Base-by-base conservation (phyloP, 2,888 invertebrate genomes). In the Paralinhomoeus sp. region DNA sequence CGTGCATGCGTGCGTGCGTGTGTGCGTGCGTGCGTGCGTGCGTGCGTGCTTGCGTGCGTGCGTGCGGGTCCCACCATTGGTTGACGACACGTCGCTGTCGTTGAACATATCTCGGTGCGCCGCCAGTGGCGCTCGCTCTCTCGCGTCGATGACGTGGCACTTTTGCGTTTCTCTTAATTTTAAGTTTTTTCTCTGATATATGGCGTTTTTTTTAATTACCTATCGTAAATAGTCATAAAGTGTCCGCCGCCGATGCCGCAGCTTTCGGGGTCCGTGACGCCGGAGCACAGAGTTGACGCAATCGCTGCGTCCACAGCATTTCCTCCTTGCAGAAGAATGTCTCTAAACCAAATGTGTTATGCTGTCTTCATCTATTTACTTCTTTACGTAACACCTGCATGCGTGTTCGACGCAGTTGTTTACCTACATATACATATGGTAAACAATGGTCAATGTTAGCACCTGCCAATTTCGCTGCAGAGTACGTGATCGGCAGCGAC, bases 161-260 rank as follows among this genome's bases (percentile, higher is more conserved):
- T 47, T 49, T 41, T 21, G 9, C 2, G 36, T 20, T 3, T 44
- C 18, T 18, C 45, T 38, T 24, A 42, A 51, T 44, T 27, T 9
- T 5, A 27, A n/a, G n/a, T n/a, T n/a, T n/a, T n/a, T n/a, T n/a
- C n/a, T n/a, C 7, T 9, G 27, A 27, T 5, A 27, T 9, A 5
- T n/a, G n/a, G n/a, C n/a, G n/a, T n/a, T n/a, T n/a, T n/a, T n/a
- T 23, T 12, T 23, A 38, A 41, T 44, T 23, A 63, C 56, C 49
- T 51, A 35, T 74, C 73, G 67, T 80, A 83, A 44, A 80, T 71
- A 1, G 78, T 78, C 62, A 80, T 75, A 34, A 82, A 66, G 64
- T 82, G 82, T 12, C 83, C 83, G 38, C 84, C 84, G 3, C 83
- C 83, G 5, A 83, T 65, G 0, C 83, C 83, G 75, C 76, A 78